Conservation (phyloP, 2,888 invertebrate species). For the Ametastegia equiseti region DNA sequence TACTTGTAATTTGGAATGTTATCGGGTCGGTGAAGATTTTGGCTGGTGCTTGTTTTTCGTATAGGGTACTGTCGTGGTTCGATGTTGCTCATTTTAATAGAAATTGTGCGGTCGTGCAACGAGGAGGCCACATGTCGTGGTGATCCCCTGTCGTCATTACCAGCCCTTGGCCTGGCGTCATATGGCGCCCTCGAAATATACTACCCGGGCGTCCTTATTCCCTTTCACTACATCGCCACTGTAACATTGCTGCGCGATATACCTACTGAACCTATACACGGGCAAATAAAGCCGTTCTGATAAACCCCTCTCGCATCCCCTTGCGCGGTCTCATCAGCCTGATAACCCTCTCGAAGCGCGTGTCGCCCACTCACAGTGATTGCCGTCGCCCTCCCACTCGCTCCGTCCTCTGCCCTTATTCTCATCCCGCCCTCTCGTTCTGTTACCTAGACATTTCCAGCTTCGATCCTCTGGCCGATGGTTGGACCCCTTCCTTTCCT, state of each 20-base stretch:
- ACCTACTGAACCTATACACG: slow-evolving; percentile 20
- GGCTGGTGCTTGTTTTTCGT: neutral
- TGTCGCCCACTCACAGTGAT: slow-evolving; percentile 74
- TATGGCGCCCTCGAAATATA: slow-evolving; percentile 61
- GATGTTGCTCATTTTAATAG: slow-evolving; percentile 72
- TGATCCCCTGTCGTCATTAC: slow-evolving; percentile 67
- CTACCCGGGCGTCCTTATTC: slow-evolving; percentile 34
- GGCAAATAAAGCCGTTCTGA: slow-evolving; percentile 61
- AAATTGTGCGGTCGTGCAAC: slow-evolving; percentile 66
- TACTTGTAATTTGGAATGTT: no score
- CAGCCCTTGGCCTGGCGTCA: slow-evolving; percentile 66
- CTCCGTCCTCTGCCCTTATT: no score
- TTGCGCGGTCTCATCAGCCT: slow-evolving; percentile 68
- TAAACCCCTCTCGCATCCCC: slow-evolving; percentile 56
- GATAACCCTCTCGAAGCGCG: slow-evolving; percentile 71
- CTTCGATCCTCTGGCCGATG: slow-evolving; percentile 27
- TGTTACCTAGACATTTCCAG: slow-evolving; percentile 48
- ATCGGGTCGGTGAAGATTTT: slow-evolving; percentile 11
- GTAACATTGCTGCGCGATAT: neutral
- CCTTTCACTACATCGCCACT: neutral
- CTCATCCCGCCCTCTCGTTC: slow-evolving; percentile 46
- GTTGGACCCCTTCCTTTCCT: slow-evolving; percentile 51
- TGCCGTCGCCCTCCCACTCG: slow-evolving; percentile 68
- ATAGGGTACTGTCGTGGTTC: neutral
- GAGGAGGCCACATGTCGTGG: slow-evolving; percentile 57